Evolutionary conservation across 1,140 invertebrate species (phyloP).

Genomic region (Caerostris extrusa): DNA sequence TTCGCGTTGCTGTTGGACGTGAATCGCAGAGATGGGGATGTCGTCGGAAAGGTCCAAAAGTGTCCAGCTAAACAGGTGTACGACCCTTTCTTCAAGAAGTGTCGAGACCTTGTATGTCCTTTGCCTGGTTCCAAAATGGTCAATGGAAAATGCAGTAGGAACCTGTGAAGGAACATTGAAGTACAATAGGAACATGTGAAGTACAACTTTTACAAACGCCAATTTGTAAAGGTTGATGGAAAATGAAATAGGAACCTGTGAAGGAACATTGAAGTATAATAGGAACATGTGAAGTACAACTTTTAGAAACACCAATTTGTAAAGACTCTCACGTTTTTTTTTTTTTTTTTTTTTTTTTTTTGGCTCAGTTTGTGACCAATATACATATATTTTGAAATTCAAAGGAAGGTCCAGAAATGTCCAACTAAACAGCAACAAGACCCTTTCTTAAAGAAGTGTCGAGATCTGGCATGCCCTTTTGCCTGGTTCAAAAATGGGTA

Average conservation of each 20-base stretch:
- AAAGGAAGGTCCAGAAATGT: not conserved
- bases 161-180: not conserved
- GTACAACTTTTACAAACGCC: no score
- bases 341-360: no score
- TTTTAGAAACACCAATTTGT: no score
- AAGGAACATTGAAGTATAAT: not conserved
- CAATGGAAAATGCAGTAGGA: slow-evolving; percentile 49
- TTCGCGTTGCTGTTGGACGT: slow-evolving; percentile 65
- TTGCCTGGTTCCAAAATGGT: slow-evolving; percentile 39
- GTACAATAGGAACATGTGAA: not conserved
- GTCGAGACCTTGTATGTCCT: slow-evolving; percentile 81
- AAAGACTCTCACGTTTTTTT: no score
- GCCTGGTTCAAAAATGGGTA: slow-evolving; percentile 25
- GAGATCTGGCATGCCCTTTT: slow-evolving; percentile 81
- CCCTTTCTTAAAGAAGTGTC: slow-evolving; percentile 83
- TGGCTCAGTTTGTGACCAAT: no score
- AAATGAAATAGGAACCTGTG: slow-evolving; percentile 8
- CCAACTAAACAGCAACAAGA: slow-evolving; percentile 82
- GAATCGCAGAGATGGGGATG: slow-evolving; percentile 43
- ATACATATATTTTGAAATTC: no score
- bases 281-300: no score
- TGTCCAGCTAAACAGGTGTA: slow-evolving; percentile 80
- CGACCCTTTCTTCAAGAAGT: slow-evolving; percentile 84
- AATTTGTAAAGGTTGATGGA: slow-evolving; percentile 28
- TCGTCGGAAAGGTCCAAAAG: not conserved